Evolutionary conservation across 1,140 invertebrate genomes (phyloP).

Genomic region (Brachionus calyciflorus): DNA sequence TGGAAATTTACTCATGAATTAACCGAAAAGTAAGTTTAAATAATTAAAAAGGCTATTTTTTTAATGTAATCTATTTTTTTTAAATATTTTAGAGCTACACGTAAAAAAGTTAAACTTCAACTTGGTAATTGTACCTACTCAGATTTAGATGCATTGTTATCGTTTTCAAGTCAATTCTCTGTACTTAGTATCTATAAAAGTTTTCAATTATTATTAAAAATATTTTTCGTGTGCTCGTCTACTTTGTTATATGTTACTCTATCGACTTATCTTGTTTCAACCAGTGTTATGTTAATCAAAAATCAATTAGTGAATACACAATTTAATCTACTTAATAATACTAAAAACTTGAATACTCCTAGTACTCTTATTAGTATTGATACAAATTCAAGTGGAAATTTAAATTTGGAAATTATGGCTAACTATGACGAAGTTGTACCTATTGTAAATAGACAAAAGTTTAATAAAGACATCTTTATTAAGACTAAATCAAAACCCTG

Average conservation of each 20-base stretch:
- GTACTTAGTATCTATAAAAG: background rate
- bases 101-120: conserved; percentile 43
- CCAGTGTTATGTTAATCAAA: background rate
- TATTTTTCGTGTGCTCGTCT: conserved; percentile 21
- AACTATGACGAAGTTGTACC: no score
- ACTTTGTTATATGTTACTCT: conserved; percentile 28
- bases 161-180: background rate
- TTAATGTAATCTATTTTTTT: background rate
- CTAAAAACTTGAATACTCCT: no score
- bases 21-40: conserved; percentile 30
- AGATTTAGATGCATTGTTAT: conserved; percentile 40
- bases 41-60: background rate
- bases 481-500: no score
- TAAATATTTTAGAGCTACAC: conserved; percentile 1
- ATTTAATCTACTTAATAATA: background rate
- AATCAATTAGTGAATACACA: background rate
- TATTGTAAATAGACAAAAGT: no score
- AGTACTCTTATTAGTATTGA: no score
- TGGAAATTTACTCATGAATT: conserved; percentile 38
- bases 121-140: conserved; percentile 44
- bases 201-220: background rate
- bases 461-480: no score
- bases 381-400: no score
- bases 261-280: conserved; percentile 20
- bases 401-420: no score